Base-by-base conservation (phyloP, 1,140 invertebrate genomes). In the Brachystomella parvula region DNA sequence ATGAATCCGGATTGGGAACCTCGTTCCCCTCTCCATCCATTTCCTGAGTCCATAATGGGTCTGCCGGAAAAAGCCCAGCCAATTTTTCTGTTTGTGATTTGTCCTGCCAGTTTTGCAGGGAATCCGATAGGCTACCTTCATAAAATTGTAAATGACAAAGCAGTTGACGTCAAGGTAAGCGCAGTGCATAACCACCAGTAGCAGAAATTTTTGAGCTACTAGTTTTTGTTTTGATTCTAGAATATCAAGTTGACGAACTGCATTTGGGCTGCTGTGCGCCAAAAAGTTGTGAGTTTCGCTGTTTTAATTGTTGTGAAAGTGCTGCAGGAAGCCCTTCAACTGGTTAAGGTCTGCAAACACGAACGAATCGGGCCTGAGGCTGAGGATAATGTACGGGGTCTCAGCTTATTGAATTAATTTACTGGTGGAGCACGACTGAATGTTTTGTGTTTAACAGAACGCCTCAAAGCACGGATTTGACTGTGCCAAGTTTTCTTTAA, bases 291-390 rank as follows among this genome's bases (percentile, higher is more conserved):
- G 30, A 26, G 19, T 19, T 71, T 66, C 47, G 24, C 44, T 26
- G 63, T 71, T 31, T 57, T 69, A 2, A 31, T 71, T n/a, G 64
- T 71, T 9, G 57, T 71, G 29, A 66, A 71, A 56, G 70, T 71
- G 0, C 1, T 71, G 0, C 44, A 62, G 32, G 67, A 66, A 39
- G 65, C 56, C 21, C 28, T 71, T 17, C 53, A 66, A 21, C 33
- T 61, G 1, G 47, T 71, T 17, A 28, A 53, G 19, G 21, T 58
- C 12, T 31, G 33, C 17, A 62, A 67, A 33, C 24, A 64, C 21
- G 60, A 30, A 21, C 61, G 59, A n/a, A n/a, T n/a, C n/a, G n/a
- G n/a, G n/a, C n/a, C n/a, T n/a, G n/a, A n/a, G n/a, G n/a, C n/a
- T n/a, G n/a, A n/a, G n/a, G n/a, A n/a, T n/a, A n/a, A n/a, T n/a